phyloP scores from a whole-genome alignment of 1,140 invertebrate species.

The Hirudo medicinalis region DNA sequence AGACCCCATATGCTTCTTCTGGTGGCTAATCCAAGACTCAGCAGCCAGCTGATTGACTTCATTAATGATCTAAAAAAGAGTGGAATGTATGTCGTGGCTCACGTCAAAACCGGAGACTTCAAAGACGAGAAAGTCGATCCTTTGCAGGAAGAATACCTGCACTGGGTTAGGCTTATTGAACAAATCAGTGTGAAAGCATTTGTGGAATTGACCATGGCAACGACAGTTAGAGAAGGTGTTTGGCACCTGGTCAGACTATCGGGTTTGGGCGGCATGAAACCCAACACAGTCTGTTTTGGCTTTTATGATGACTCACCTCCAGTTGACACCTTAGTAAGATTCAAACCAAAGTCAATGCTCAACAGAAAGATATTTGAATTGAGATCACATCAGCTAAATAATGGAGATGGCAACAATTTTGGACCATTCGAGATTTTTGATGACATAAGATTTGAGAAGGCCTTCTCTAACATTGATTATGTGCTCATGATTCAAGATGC shows the following conservation, averaged over 20 bases:
- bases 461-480: conserved; percentile 53
- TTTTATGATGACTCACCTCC: conserved; percentile 53
- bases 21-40: conserved; percentile 75
- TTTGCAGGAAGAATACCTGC: conserved; percentile 58
- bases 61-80: conserved; percentile 97
- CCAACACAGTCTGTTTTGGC: conserved; percentile 74
- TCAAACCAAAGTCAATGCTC: neutral
- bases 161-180: conserved; percentile 76
- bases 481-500: conserved; percentile 71
- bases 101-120: conserved; percentile 54
- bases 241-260: conserved; percentile 80
- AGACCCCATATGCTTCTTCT: conserved; percentile 87
- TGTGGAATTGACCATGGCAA: conserved; percentile 78
- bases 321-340: conserved; percentile 20
- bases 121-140: conserved; percentile 46
- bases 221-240: conserved; percentile 69
- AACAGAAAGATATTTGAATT: neutral
- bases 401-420: neutral
- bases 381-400: neutral
- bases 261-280: conserved; percentile 96
- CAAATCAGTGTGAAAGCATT: conserved; percentile 89
- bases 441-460: conserved; percentile 24
- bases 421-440: neutral
- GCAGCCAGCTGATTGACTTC: conserved; percentile 83
- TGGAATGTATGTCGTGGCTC: conserved; percentile 83